Percentiles rank a stretch among this genome's conserved stretches.
Conservation (phyloP, 2,113 vertebrate genomes). For the Etheostoma spectabile region DNA sequence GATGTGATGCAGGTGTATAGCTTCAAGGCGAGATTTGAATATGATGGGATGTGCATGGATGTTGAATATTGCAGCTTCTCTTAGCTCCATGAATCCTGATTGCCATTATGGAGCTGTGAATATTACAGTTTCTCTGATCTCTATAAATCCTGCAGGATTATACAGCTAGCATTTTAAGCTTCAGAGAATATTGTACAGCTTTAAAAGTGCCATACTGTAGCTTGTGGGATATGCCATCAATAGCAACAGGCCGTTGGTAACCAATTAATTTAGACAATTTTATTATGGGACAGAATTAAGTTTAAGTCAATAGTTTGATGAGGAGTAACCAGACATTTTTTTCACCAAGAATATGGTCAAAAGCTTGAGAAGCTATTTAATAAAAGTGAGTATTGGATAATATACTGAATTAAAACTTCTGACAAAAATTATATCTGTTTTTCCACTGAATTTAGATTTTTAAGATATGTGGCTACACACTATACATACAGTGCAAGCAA, state of each 20-base stretch:
- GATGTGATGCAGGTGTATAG: background rate
- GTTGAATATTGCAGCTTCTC: slow-evolving; percentile 7
- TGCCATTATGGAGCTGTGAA: slow-evolving; percentile 6
- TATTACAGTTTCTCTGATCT: slow-evolving; percentile 27
- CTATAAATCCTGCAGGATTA: slow-evolving; percentile 19
- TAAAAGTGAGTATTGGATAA: background rate
- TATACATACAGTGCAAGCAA: background rate
- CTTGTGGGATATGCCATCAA: background rate
- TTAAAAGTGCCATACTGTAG: background rate
- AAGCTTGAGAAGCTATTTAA: background rate
- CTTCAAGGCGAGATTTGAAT: slow-evolving; percentile 11
- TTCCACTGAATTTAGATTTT: background rate
- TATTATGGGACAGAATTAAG: background rate
- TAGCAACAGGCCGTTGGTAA: background rate
- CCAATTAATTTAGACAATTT: background rate
- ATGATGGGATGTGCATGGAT: background rate
- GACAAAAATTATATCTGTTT: background rate
- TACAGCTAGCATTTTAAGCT: background rate
- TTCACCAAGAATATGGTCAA: background rate
- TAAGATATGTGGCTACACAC: background rate
- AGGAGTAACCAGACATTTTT: background rate
- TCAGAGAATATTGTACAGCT: background rate
- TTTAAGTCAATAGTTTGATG: background rate
- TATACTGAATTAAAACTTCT: background rate
- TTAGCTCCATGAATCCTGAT: background rate